Evolutionary conservation across 2,113 vertebrate genomes (phyloP).

Genomic region (Caracal caracal): DNA sequence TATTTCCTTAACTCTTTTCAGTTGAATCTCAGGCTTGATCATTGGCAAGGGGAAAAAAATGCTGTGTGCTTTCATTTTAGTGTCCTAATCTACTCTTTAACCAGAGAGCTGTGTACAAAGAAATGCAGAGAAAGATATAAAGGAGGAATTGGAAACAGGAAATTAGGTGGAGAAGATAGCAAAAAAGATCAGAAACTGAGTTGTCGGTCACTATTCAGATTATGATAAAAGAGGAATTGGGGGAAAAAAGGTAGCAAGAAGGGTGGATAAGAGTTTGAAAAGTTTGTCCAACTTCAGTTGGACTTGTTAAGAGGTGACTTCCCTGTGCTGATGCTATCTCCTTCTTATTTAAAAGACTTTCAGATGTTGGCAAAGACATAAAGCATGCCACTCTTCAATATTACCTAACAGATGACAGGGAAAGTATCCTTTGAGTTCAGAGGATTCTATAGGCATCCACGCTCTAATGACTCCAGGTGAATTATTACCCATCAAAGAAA

Average conservation of each 20-base stretch:
- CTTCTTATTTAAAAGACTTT: slow-evolving; percentile 16
- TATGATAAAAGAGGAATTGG: slow-evolving; percentile 14
- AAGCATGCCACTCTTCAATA: not conserved
- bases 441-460: not conserved
- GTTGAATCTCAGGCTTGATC: not conserved
- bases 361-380: not conserved
- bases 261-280: not conserved
- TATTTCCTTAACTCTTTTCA: slow-evolving; percentile 2
- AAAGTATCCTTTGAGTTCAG: not conserved
- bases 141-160: not conserved
- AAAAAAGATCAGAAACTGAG: not conserved
- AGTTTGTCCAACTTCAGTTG: slow-evolving; percentile 5
- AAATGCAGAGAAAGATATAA: not conserved
- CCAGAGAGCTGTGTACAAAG: not conserved
- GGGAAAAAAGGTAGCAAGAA: not conserved
- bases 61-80: not conserved
- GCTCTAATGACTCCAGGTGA: not conserved
- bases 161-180: not conserved
- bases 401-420: not conserved
- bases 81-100: not conserved
- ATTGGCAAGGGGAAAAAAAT: not conserved
- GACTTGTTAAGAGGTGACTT: not conserved
- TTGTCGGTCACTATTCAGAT: not conserved
- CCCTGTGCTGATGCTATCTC: not conserved
- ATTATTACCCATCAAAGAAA: not conserved